Evolutionary conservation across 2,113 vertebrate genomes (phyloP), one percentile per base, ranked within the genome.

Genomic region (Pionites leucogaster): DNA sequence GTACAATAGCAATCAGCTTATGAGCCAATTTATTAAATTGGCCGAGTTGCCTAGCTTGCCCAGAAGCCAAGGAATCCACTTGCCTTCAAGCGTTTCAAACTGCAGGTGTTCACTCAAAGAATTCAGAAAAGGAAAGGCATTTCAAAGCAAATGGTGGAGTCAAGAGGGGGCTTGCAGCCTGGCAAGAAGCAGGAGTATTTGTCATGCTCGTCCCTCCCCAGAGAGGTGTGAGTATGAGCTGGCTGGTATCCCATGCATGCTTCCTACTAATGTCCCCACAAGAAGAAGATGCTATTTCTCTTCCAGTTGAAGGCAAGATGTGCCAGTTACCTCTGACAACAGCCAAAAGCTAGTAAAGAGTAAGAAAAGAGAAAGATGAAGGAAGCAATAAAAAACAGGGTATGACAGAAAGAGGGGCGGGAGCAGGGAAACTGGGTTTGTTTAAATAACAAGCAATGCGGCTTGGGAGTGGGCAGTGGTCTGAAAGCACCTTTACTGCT

Each of bases 161-260:
- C 50, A 53, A 81, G 49, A 35, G 24, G 37, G 6, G 42, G 31
- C 18, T n/a, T 25, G 9, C 24, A 81, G 37, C 49, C 55, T 4
- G 9, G 10, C 35, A 63, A 53, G 35, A 82, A 77, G 24, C 17
- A 19, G 12, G 57, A 77, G 22, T n/a, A 47, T 1, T 13, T 71
- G n/a, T 46, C 47, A 46, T 9, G 22, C 42, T 75, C 20, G 10
- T 65, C 28, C 11, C 13, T 55, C 17, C 49, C 35, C 31, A 50
- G 42, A 55, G 65, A 39, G 42, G 24, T 24, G 6, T 3, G 3
- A 1, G 1, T 46, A 29, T 41, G 57, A 70, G 31, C 31, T 59
- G 37, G 33, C 44, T 46, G 44, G 17, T 2, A 3, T 47, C 10
- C 70, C 1, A 0, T 60, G 22, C 13, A 14, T 2, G 6, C n/a